Evolutionary conservation across 2,113 vertebrate genomes (phyloP), one percentile per base, ranked within the genome.

Genomic region (Sturnira hondurensis): DNA sequence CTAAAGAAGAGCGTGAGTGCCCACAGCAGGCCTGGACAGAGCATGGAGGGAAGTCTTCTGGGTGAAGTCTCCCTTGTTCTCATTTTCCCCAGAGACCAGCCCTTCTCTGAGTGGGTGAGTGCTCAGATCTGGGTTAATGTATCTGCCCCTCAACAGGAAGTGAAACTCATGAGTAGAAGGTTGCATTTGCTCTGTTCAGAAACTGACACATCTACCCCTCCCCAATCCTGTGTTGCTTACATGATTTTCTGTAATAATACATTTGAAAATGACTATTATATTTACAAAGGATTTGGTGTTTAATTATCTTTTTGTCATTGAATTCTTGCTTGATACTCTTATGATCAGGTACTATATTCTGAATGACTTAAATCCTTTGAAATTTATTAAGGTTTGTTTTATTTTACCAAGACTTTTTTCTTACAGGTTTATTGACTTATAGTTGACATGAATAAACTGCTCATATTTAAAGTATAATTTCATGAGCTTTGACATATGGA

Each of bases 71-170:
- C 4, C 50, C 50, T 52, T 52, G 50, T 52, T 52, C 50, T 52
- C 50, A 52, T 52, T 52, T 52, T 17, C 50, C 4, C 50, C 15
- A 52, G 50, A 52, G 50, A 52, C 50, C 50, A 52, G 50, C 50
- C 50, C 50, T 52, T 52, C 50, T 52, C 50, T 52, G 50, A 52
- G 50, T 52, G 50, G 15, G 15, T 52, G 50, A 52, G 15, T 52
- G 47, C 47, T 15, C 2, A 50, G 47, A 15, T 52, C 15, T 16
- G 71, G 31, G 31, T 47, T 33, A 52, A 26, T 33, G 33, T 20
- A 73, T 95, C 65, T 86, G 71, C 9, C 22, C 5, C 61, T 26
- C 73, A 58, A 81, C 52, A 97, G 94, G 74, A 96, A 91, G 58
- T 86, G 2, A 41, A 63, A 28, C 58, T 76, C 6, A 22, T 63